Percentiles rank a stretch among this genome's conserved stretches.
Conservation (phyloP, 53 echinoderm and acorn worm genomes). For the Astropecten irregularis region DNA sequence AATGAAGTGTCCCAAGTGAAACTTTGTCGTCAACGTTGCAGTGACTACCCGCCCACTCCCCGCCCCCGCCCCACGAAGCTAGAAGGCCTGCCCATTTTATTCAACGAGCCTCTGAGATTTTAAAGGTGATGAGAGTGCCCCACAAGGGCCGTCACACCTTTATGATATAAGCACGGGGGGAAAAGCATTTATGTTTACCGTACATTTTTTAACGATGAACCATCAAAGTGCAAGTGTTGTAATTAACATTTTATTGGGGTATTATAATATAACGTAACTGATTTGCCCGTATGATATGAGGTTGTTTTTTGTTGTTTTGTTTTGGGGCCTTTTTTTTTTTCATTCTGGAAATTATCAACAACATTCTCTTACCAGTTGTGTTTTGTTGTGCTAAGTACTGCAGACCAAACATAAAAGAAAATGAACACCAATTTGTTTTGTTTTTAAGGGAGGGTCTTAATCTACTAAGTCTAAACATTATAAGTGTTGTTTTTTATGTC, state of each 20-base stretch:
- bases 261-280: not conserved
- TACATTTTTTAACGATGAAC: conserved; percentile 6
- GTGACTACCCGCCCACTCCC: not conserved
- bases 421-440: no score
- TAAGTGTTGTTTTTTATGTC: not conserved
- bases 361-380: no score
- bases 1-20: not conserved
- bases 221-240: conserved; percentile 38
- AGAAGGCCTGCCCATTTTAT: not conserved
- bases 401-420: no score
- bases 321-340: not conserved
- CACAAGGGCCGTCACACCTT: not conserved
- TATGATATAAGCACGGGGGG: not conserved
- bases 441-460: not conserved
- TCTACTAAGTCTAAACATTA: not conserved
- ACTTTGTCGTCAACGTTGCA: not conserved
- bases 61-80: not conserved
- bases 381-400: no score
- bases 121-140: not conserved
- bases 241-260: conserved; percentile 11
- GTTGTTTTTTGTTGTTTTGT: not conserved
- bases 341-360: no score
- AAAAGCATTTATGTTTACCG: conserved; percentile 10
- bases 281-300: not conserved
- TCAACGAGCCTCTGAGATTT: not conserved